Evolutionary conservation across 2,888 invertebrate genomes (phyloP), one percentile per base, ranked within the genome.

Genomic region (Abrostola tripartita): DNA sequence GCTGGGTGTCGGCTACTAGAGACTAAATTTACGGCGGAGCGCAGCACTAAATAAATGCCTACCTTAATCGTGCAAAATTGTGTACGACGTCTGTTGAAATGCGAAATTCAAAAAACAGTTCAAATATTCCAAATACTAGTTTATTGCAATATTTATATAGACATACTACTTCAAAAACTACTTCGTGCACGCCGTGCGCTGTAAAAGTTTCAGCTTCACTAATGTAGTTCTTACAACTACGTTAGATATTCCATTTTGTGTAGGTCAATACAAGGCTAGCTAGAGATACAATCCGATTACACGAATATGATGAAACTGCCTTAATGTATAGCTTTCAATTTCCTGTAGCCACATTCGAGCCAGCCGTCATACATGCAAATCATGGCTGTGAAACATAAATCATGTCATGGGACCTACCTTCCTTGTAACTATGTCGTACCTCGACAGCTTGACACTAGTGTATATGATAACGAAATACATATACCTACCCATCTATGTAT

Each of bases 41-140:
- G 77, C 77, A 76, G 76, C 77, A 76, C 71, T 80, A 67, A 74
- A 81, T 79, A 80, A 81, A 83, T 82, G 83, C 85, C 85, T 86
- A 85, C 85, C 85, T 87, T 85, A 86, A 83, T 79, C 78, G 71
- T 74, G 74, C 72, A 72, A 83, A 85, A 85, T 84, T 85, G 84
- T 87, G 89, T 87, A 89, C 79, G 82, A 77, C 80, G 73, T 60
- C 65, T 63, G 73, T 78, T 85, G 76, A 83, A 83, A 82, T 81
- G 64, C 69, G 61, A 74, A 79, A 78, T 79, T 78, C 63, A 76
- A 75, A 69, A 74, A 69, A 65, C 64, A 70, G 36, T 63, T 70
- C 74, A 72, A 40, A 68, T 61, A 59, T 59, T 52, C 8, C 49
- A 65, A 58, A 52, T 50, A 55, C 35, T 35, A n/a, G 24, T 56